Evolutionary conservation across 2,113 vertebrate species (phyloP), one percentile per base, ranked within the genome.

Genomic region (Channa argus): DNA sequence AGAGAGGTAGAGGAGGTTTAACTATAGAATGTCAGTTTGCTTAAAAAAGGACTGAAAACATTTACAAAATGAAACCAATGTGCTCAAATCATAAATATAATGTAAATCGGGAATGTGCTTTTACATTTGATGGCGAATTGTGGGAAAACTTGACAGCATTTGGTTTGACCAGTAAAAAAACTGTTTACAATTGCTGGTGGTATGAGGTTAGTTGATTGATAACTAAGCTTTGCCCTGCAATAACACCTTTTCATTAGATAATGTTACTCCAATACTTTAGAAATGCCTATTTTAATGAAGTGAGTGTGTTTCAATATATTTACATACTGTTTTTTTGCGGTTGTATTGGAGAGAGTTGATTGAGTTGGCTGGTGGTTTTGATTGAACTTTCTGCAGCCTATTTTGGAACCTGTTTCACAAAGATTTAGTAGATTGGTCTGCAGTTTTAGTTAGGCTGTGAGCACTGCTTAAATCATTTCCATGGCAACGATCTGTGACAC

Each of bases 1-100:
- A 64, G 54, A 76, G 88, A 90, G 86, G 86, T 86, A 84, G 85
- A 80, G 47, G 64, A 79, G 62, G 67, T 72, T 10, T 56, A 8
- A 56, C 76, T 55, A 24, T 24, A 24, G 24, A 24, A 24, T 24
- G 24, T 24, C 24, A 24, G 24, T 24, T 24, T 24, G 24, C 51
- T 52, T 65, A n/a, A 39, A 44, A 74, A 15, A 8, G 11, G 24
- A 58, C 33, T 38, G 37, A 24, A 64, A 60, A 59, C 39, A 44
- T 61, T 51, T 38, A 74, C 69, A 70, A 73, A 66, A 77, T 61
- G 1, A 46, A 78, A 71, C 7, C 7, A 51, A 43, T 8, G 64
- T 51, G 24, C 8, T 43, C 5, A 34, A 47, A 39, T 58, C 8
- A 63, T 0, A 51, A 72, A 45, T 2, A 66, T 4, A 68, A 50